Evolutionary conservation across 2,888 invertebrate genomes (phyloP), one percentile per base, ranked within the genome.

Genomic region (Iselma pallidipennis): DNA sequence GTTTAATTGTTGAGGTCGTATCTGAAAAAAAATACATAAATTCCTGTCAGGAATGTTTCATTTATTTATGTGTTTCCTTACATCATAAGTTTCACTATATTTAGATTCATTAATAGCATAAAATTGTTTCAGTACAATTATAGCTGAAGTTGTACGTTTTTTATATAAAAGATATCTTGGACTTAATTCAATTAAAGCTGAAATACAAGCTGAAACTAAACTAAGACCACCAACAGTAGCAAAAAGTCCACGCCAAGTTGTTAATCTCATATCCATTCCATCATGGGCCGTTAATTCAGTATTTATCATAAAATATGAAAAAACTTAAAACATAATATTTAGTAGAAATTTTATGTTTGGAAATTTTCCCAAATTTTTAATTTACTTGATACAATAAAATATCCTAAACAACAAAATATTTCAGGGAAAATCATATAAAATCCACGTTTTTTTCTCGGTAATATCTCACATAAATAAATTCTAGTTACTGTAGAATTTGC

Each of bases 31-130:
- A 55, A 14, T 25, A 25, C 10, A n/a, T n/a, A n/a, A n/a, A n/a
- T n/a, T n/a, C n/a, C n/a, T n/a, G n/a, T n/a, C n/a, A n/a, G n/a
- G n/a, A n/a, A n/a, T n/a, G n/a, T n/a, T n/a, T n/a, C n/a, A n/a
- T n/a, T n/a, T n/a, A n/a, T n/a, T n/a, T n/a, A n/a, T n/a, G n/a
- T n/a, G n/a, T 37, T 19, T 33, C 52, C 49, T 64, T 16, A 82
- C 81, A 56, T 78, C 72, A 67, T 79, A 83, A 49, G 79, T 78
- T 55, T 82, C 80, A 19, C 77, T 76, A 65, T 83, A 82, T 65
- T 75, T 79, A 2, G 83, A 83, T 67, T 77, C 81, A 67, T 84
- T 84, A 49, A 84, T 80, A 12, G 84, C 82, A 67, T 80, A 84
- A 25, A 83, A 82, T 63, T 82, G 80, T 64, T 80, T 83, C 2